A percentile compares a stretch with the other conserved stretches of the same genome.
These are phyloP conservation scores for Papilio xuthus DNA, from an alignment of 1,140 invertebrate genomes.

Conservation along the genomic window DNA sequence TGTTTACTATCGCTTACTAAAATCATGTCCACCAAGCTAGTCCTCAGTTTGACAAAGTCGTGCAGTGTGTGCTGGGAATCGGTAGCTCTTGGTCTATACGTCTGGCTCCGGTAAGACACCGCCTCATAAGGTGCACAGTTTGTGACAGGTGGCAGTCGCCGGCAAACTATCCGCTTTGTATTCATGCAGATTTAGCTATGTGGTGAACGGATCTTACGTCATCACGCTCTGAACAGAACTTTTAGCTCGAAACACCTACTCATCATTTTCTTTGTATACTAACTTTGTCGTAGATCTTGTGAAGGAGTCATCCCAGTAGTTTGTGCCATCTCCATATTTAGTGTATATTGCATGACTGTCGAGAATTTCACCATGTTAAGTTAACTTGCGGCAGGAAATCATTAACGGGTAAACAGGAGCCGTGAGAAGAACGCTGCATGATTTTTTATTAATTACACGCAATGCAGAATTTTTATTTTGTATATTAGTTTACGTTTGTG, in stretches of 20 bases:
- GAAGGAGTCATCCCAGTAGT: conserved; percentile 50
- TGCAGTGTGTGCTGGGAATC: conserved; percentile 79
- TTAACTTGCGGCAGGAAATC: conserved; percentile 54
- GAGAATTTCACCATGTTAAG: conserved; percentile 46
- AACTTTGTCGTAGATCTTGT: conserved; percentile 61
- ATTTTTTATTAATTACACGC: conserved; percentile 25
- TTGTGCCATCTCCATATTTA: conserved; percentile 47
- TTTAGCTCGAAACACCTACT: conserved; percentile 73
- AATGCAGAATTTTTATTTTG: conserved; percentile 31
- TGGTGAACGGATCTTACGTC: conserved; percentile 72
- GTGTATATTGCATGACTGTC: conserved; percentile 57
- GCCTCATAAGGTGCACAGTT: conserved; percentile 72
- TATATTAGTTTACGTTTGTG: conserved; percentile 34
- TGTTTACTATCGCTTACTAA: conserved; percentile 80
- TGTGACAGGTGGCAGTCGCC: conserved; percentile 63
- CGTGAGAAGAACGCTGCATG: conserved; percentile 62
- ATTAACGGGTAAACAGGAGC: conserved; percentile 14
- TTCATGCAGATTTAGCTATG: conserved; percentile 71
- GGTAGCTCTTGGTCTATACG: conserved; percentile 70
- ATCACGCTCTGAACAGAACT: conserved; percentile 77
- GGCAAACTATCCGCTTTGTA: conserved; percentile 63
- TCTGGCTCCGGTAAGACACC: conserved; percentile 66
- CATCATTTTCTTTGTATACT: conserved; percentile 60
- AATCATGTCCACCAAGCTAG: conserved; percentile 76
- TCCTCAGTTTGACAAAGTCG: conserved; percentile 61